Evolutionary conservation across 2,113 vertebrate species (phyloP).

Genomic region (Colius striatus): DNA sequence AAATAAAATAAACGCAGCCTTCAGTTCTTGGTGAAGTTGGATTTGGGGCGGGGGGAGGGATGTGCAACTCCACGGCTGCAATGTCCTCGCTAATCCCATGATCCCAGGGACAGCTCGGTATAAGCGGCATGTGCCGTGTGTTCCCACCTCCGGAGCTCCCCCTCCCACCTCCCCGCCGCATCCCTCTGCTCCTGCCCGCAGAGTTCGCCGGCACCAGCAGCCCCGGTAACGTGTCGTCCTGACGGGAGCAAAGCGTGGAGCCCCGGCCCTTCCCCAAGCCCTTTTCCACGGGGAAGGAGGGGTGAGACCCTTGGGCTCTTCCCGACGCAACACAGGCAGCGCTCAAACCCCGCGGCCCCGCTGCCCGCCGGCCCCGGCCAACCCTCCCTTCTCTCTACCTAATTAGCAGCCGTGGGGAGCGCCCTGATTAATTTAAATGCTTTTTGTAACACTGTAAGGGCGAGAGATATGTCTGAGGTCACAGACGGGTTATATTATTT

Average conservation of each 20-base stretch:
- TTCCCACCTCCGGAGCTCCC: neutral
- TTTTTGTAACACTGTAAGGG: constrained; percentile 54
- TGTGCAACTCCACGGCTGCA: neutral
- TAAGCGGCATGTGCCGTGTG: neutral
- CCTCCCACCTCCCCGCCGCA: neutral
- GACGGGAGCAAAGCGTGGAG: neutral
- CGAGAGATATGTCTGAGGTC: constrained; percentile 17
- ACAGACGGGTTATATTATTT: constrained; percentile 33
- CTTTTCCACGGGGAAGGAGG: neutral
- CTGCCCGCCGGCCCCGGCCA: neutral
- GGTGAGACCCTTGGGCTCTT: neutral
- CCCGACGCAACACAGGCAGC: neutral
- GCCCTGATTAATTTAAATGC: constrained; percentile 58
- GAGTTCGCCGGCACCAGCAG: neutral
- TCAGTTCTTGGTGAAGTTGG: neutral
- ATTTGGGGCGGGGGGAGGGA: too few species aligned
- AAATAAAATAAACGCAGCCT: neutral
- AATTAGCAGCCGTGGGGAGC: constrained; percentile 39
- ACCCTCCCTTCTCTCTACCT: neutral
- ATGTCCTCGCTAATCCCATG: neutral
- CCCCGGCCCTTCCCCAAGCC: neutral
- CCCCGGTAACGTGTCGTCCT: neutral
- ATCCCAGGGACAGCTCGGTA: neutral
- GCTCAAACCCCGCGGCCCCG: neutral
- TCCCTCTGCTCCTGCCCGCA: neutral